Percentiles rank a stretch among this genome's conserved stretches.
These are phyloP conservation scores for Thyatira batis DNA, from an alignment of 2,888 invertebrate species.

Conservation along the genomic window DNA sequence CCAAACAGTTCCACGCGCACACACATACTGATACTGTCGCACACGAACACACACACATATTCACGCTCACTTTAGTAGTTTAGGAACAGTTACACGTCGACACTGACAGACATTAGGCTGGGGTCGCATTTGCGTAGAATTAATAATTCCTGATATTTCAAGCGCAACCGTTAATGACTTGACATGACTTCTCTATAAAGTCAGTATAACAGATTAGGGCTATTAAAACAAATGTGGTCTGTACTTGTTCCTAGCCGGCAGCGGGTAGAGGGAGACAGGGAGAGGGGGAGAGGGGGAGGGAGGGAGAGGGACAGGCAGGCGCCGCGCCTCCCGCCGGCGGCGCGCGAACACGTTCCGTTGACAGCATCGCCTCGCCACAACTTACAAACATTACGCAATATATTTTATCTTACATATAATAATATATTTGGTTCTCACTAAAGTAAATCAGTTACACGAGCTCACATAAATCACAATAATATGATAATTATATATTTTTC, in stretches of 20 bases:
- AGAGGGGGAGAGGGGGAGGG: no score
- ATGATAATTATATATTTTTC: slow-evolving; percentile 1
- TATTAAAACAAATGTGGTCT: slow-evolving; percentile 7
- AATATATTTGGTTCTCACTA: slow-evolving; percentile 75
- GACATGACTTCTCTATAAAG: not conserved
- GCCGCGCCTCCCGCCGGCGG: no score
- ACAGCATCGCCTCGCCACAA: slow-evolving; percentile 26
- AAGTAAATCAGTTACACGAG: slow-evolving; percentile 41
- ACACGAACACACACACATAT: no score
- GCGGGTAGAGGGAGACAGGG: no score
- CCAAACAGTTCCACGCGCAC: slow-evolving; percentile 19
- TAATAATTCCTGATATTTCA: not conserved
- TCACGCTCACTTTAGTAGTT: not conserved
- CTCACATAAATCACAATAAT: slow-evolving; percentile 22
- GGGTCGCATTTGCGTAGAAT: not conserved
- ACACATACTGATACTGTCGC: slow-evolving; percentile 9
- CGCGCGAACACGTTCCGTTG: no score
- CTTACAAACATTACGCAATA: slow-evolving; percentile 30
- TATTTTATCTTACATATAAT: slow-evolving; percentile 44
- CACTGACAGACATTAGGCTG: not conserved
- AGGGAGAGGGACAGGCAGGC: no score
- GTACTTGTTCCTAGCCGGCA: slow-evolving; percentile 7
- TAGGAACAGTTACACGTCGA: not conserved
- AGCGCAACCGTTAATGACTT: no score
- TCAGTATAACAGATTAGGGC: not conserved